Evolutionary conservation across 2,113 vertebrate species (phyloP), one percentile per base, ranked within the genome.

Genomic region (Hydropotes inermis): DNA sequence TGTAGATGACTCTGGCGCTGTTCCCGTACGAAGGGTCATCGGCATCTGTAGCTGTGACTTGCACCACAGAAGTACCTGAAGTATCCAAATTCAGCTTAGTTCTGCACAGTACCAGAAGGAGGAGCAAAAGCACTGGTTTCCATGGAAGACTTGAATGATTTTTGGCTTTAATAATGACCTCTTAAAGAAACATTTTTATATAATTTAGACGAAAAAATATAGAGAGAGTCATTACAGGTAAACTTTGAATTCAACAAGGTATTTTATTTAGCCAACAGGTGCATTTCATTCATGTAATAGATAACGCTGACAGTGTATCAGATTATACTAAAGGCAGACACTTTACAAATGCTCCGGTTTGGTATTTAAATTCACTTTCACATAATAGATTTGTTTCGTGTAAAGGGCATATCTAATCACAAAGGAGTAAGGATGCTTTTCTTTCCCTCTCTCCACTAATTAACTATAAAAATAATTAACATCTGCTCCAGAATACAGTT

Each of bases 1-100:
- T 99, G 98, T 99, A 99, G 95, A 99, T 99, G 89, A 99, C 97
- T 98, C 99, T 98, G 98, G 99, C 99, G 57, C 99, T 99, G 98
- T 99, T 99, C 93, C 99, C 99, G 1, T 99, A 99, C 0, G 99
- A 99, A 93, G 99, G 99, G 47, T 99, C 99, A 94, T 99, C 99
- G 0, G 99, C 99, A 97, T 99, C 99, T 15, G 98, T 99, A 97
- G 99, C 99, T 97, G 99, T 99, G 92, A 99, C 99, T 98, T 99
- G 99, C 82, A 99, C 98, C 96, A 99, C 99, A 79, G 99, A 99
- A 98, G 99, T 99, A 98, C 99, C 99, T 99, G 97, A 96, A 99
- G 98, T 30, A 98, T 97, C 45, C 97, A 98, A 98, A 98, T 27
- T 81, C 94, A 98, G 21, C 23, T 98, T 98, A 98, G 83, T 98